A percentile compares a stretch with the other conserved stretches of the same genome.
Conservation (phyloP, 2,113 vertebrate species). For the Neotoma lepida region DNA sequence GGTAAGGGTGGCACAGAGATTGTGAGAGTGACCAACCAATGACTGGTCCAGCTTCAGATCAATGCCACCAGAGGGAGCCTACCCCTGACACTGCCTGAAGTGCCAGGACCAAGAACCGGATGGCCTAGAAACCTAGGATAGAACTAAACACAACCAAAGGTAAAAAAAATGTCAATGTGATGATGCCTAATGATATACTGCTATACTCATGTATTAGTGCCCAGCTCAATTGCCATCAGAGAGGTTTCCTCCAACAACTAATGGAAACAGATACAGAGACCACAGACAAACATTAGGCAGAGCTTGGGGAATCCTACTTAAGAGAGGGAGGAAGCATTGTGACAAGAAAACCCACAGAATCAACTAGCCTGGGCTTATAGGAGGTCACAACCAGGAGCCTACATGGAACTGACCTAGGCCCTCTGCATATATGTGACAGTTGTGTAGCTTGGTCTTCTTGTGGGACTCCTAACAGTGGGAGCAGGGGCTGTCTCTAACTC, state of each 20-base stretch:
- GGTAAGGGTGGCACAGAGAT: not conserved
- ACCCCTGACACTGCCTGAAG: not conserved
- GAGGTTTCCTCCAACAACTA: not conserved
- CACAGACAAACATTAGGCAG: not conserved
- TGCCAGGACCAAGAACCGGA: not conserved
- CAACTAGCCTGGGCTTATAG: not conserved
- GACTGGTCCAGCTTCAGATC: not conserved
- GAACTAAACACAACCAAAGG: not conserved
- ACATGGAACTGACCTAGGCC: not conserved
- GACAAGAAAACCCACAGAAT: not conserved
- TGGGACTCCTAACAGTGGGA: not conserved
- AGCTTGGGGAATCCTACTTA: not conserved
- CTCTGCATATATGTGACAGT: not conserved
- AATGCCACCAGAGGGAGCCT: not conserved
- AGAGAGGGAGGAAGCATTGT: not conserved
- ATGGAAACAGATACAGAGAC: not conserved
- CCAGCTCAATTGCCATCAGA: not conserved
- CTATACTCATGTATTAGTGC: not conserved
- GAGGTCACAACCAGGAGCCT: not conserved
- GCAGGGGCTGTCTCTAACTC: not conserved
- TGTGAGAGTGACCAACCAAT: not conserved
- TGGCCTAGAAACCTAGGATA: not conserved
- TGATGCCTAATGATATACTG: not conserved
- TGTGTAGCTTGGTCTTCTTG: not conserved
- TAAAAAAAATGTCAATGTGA: not conserved